These are phyloP conservation scores for Melanotaenia trifasciata DNA, from an alignment of 2,797 vertebrate genomes.

Conservation along the genomic window DNA sequence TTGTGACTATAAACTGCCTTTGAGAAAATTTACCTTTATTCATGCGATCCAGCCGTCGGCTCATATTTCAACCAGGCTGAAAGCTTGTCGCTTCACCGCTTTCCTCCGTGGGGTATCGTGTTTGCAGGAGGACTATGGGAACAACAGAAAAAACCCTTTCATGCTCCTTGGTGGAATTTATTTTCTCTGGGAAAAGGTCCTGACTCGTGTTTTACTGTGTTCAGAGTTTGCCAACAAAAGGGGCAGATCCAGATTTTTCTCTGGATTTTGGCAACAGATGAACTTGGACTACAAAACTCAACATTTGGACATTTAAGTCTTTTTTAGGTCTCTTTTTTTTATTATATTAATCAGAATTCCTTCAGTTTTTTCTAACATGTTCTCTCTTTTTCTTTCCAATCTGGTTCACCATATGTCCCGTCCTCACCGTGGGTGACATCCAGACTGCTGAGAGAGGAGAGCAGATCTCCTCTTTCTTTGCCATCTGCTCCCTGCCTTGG, in stretches of 20 bases:
- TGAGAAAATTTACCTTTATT: not conserved
- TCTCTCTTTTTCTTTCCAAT: constrained; percentile 18
- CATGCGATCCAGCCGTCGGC: constrained; percentile 1
- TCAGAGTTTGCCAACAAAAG: constrained; percentile 17
- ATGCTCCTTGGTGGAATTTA: constrained; percentile 33
- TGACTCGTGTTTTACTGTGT: constrained; percentile 39
- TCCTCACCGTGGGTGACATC: constrained; percentile 52
- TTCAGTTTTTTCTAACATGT: constrained; percentile 7
- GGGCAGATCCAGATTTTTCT: not conserved
- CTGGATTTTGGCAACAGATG: constrained; percentile 14
- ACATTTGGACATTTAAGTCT: constrained; percentile 13
- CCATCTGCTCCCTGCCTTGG: constrained; percentile 71
- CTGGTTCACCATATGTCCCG: constrained; percentile 73
- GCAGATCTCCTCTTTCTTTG: constrained; percentile 39
- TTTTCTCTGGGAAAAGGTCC: constrained; percentile 35
- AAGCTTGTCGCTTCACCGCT: constrained; percentile 30
- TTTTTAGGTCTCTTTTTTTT: constrained; percentile 2
- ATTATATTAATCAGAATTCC: not conserved
- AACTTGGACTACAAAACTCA: not conserved
- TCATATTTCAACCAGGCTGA: constrained; percentile 19
- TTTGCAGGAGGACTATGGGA: constrained; percentile 50
- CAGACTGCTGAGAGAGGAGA: constrained; percentile 49
- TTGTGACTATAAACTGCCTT: not conserved
- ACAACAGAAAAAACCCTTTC: constrained; percentile 35
- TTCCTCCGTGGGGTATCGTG: constrained; percentile 31